These are phyloP conservation scores for Latrodectus geometricus DNA, from an alignment of 1,140 invertebrate genomes.

Conservation along the genomic window DNA sequence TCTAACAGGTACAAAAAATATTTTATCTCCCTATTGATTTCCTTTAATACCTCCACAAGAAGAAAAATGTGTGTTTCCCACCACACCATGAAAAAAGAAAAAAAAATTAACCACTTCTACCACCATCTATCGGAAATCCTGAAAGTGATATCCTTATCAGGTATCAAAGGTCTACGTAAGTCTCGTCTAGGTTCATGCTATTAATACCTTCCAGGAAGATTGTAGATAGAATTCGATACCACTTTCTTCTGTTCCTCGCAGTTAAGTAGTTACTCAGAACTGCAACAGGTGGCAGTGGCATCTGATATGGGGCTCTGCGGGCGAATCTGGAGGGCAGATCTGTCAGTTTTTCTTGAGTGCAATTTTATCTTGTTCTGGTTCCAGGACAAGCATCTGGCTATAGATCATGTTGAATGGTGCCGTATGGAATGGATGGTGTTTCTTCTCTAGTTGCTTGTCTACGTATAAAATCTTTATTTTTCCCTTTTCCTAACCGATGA, in stretches of 20 bases:
- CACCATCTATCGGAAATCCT: slow-evolving; percentile 50
- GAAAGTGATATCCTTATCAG: slow-evolving; percentile 54
- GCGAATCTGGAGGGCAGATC: slow-evolving; percentile 55
- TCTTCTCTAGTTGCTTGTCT: neutral
- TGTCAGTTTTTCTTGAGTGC: slow-evolving; percentile 35
- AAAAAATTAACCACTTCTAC: slow-evolving; percentile 39
- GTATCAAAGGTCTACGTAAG: slow-evolving; percentile 48
- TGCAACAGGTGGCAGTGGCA: slow-evolving; percentile 55
- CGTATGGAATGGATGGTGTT: neutral
- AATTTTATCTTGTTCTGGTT: slow-evolving; percentile 29
- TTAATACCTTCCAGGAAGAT: slow-evolving; percentile 45
- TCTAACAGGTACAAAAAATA: neutral
- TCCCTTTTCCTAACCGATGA: neutral
- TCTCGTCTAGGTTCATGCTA: slow-evolving; percentile 32
- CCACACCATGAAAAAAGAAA: neutral
- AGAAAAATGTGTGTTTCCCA: slow-evolving; percentile 4
- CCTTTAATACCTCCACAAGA: slow-evolving; percentile 16
- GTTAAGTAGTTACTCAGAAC: slow-evolving; percentile 39
- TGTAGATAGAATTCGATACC: slow-evolving; percentile 3
- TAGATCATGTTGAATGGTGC: slow-evolving; percentile 44
- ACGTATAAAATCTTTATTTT: neutral
- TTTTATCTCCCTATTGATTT: slow-evolving; percentile 27
- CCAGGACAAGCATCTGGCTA: slow-evolving; percentile 23
- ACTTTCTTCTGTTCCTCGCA: neutral
- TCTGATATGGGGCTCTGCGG: slow-evolving; percentile 49